Percentiles rank a stretch among this genome's conserved stretches.
phyloP scores from a whole-genome alignment of 1,140 invertebrate species.

The Hylaeus volcanicus region DNA sequence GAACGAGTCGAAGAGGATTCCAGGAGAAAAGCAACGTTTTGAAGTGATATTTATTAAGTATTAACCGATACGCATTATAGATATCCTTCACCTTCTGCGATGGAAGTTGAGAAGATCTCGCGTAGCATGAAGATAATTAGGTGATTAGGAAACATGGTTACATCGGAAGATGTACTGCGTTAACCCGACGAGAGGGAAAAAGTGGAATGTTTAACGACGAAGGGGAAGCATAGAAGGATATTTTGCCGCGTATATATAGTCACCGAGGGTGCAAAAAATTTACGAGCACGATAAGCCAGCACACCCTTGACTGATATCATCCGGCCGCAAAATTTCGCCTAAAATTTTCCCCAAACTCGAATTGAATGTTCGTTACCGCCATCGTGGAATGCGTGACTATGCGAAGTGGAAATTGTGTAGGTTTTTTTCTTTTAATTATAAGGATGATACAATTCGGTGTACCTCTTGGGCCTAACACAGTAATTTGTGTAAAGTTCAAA shows the following conservation, averaged over 20 bases:
- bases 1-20: background rate
- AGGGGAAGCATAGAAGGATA: background rate
- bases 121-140: background rate
- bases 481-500: too few species aligned
- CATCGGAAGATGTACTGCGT: background rate
- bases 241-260: background rate
- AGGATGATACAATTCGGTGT: too few species aligned
- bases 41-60: background rate
- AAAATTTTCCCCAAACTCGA: background rate
- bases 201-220: background rate
- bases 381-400: background rate
- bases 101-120: too few species aligned
- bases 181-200: background rate
- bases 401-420: background rate
- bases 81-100: too few species aligned
- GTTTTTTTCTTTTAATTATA: too few species aligned
- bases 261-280: slow-evolving; percentile 22
- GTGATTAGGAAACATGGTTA: background rate
- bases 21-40: background rate
- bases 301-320: background rate
- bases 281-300: slow-evolving; percentile 23
- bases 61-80: background rate
- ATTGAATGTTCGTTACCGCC: slow-evolving; percentile 16
- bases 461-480: too few species aligned
- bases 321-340: slow-evolving; percentile 11